Conservation (phyloP, 2,797 vertebrate species). For the Ispidina picta region DNA sequence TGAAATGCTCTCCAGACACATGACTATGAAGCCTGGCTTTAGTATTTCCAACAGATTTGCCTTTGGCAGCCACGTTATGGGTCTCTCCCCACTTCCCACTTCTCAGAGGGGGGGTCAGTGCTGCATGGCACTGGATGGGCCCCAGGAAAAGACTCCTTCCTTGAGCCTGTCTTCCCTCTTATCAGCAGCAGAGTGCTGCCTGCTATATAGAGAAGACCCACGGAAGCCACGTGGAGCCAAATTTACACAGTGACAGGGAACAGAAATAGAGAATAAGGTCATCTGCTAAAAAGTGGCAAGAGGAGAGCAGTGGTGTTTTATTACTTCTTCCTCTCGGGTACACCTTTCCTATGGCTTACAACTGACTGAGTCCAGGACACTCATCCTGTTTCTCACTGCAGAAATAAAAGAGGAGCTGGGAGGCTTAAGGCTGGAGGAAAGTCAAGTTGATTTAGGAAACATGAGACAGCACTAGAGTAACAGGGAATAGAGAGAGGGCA, state of each 20-base stretch:
- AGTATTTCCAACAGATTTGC: background rate
- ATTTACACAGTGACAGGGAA: background rate
- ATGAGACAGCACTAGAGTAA: background rate
- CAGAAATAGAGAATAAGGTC: background rate
- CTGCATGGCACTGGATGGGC: background rate
- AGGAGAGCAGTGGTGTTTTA: background rate
- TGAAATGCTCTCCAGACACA: background rate
- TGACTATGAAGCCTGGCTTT: background rate
- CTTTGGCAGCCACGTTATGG: rapidly evolving
- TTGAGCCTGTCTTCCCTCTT: background rate
- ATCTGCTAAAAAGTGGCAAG: background rate
- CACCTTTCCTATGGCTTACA: background rate
- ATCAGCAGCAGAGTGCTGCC: background rate
- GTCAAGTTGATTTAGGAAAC: background rate
- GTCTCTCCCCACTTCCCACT: rapidly evolving
- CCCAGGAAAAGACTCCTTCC: background rate
- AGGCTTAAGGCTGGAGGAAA: background rate
- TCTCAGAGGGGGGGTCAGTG: background rate
- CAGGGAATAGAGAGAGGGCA: background rate
- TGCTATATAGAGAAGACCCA: background rate
- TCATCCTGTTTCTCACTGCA: background rate
- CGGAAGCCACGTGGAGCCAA: background rate
- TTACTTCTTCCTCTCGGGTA: background rate
- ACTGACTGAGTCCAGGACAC: background rate
- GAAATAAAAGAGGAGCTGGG: background rate